Evolutionary conservation across 2,888 invertebrate genomes (phyloP), one percentile per base, ranked within the genome.

Genomic region (Drosophila differens): DNA sequence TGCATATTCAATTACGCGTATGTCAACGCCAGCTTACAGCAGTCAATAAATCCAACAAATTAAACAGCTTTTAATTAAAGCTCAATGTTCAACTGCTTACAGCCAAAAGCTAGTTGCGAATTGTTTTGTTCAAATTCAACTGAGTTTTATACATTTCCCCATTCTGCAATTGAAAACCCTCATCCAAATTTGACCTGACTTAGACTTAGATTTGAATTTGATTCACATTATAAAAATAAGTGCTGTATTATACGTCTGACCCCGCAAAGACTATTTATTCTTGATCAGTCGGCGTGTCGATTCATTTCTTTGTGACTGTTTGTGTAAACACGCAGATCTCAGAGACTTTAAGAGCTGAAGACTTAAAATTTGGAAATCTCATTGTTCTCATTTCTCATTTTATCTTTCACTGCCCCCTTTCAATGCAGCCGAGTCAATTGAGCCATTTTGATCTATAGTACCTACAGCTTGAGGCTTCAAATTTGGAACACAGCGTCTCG

Each of bases 1-100:
- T 90, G 79, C 82, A 83, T 84, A 90, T 87, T 74, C 83, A 85
- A 87, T 87, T 83, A 85, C 68, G 62, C 58, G 5, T 28, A 61
- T 22, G 41, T 39, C 44, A 60, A 47, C 52, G 39, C 32, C 61
- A 67, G 37, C 35, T 30, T 32, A 39, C 49, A 62, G 64, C 59
- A 66, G 47, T 54, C 71, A 55, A 32, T 39, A 41, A 37, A 76
- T 53, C 49, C 10, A 54, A 35, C 14, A 57, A 39, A 37, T 25
- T 28, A n/a, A 57, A 16, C 39, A 14, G n/a, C 14, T 39, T 28
- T 57, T 39, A 39, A 57, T 57, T 57, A 39, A 39, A 28, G 37
- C 37, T 7, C 2, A 39, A 7, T 25, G 54, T 6, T 55, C 37
- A 5, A 19, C 10, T 12, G n/a, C 30, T 37, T 60, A 44, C 6